Percentiles rank a stretch among this genome's conserved stretches.
Conservation (phyloP, 2,113 vertebrate genomes). For the Lagenorhynchus albirostris region DNA sequence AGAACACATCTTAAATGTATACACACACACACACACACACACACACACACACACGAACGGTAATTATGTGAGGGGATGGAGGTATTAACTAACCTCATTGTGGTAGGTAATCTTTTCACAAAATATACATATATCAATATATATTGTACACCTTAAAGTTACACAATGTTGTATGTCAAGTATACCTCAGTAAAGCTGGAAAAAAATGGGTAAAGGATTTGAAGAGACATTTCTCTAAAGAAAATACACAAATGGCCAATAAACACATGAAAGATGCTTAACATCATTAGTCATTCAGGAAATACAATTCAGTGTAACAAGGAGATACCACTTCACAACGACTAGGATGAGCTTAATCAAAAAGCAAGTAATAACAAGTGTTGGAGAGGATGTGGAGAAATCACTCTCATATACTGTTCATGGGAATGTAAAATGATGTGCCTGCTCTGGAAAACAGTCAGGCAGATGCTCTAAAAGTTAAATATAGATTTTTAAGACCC, state of each 20-base stretch:
- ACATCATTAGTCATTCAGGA: neutral
- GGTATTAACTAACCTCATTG: neutral
- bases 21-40: neutral
- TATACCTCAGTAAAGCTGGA: neutral
- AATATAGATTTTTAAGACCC: neutral
- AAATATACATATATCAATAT: neutral
- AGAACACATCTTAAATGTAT: neutral
- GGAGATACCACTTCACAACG: neutral
- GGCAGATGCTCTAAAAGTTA: neutral
- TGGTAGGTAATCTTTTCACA: neutral
- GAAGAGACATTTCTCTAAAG: neutral
- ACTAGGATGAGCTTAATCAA: neutral
- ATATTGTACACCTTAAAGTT: neutral
- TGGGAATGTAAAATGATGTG: neutral
- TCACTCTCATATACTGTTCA: neutral
- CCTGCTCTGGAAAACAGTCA: neutral
- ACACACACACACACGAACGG: neutral
- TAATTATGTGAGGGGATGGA: neutral
- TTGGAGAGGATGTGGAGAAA: neutral
- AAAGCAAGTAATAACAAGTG: neutral
- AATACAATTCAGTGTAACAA: neutral
- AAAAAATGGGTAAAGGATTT: neutral
- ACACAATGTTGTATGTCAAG: neutral
- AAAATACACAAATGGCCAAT: neutral
- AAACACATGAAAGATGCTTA: constrained; percentile 1